Base-by-base conservation (phyloP, 2,797 vertebrate species). In the Emydoidea blandingii region DNA sequence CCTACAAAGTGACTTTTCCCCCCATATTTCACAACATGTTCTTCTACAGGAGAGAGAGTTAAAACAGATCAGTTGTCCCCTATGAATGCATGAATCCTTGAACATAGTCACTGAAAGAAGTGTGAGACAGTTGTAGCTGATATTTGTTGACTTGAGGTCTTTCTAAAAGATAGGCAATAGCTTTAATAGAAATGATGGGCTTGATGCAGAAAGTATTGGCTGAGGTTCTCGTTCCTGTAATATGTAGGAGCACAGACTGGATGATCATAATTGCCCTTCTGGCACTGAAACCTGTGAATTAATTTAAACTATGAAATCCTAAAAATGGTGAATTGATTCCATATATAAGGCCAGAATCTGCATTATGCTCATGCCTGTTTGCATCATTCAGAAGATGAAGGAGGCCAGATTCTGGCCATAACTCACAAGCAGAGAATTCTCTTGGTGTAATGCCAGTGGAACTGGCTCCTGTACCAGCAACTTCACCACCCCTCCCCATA, bases 121-220 rank as follows among this genome's bases (percentile, higher is more conserved):
- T 34, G 31, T 62, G 59, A 62, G 29, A 62, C 14, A 31, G 59
- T 34, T 14, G 31, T 34, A 14, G 14, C 31, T 62, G 59, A 14
- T 34, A 15, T 34, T 62, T 16, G 31, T 62, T 62, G 31, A 31
- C 59, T 62, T 62, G 29, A 62, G 31, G 14, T 62, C 57, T 62
- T 62, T 62, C 59, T 62, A 62, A 78, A 5, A 29, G 4, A 68
- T 16, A 53, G n/a, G 6, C 0, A 65, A 72, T 81, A 86, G 3
- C 19, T n/a, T 2, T 72, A 37, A 56, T 3, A 76, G 68, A 34
- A 14, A 0, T 12, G 49, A 4, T 23, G 5, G 72, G 12, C 1
- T 52, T 84, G 65, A 50, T 6, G 6, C 1, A 53, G 31, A 68
- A 68, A 62, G 14, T 62, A 34, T 57, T 82, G 27, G 8, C 57